These are phyloP conservation scores for Micrastur ruficollis DNA, from an alignment of 2,797 vertebrate genomes.

Conservation along the genomic window DNA sequence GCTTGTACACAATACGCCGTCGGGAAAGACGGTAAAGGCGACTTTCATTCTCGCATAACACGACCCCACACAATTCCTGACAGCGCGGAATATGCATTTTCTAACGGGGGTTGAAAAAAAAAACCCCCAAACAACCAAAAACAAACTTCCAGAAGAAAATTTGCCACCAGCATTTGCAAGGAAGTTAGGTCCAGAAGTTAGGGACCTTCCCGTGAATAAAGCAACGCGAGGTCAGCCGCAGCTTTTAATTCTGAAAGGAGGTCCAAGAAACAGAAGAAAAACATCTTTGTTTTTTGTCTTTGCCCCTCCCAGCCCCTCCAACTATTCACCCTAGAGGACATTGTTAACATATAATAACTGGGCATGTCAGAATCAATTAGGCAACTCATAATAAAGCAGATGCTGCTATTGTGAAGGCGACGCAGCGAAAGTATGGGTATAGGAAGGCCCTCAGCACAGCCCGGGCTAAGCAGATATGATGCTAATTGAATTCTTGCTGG, in stretches of 20 bases:
- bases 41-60: accelerated
- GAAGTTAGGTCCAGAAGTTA: background rate
- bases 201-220: background rate
- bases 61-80: accelerated
- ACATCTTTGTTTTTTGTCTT: background rate
- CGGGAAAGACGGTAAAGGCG: background rate
- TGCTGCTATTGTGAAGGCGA: slow-evolving; percentile 67
- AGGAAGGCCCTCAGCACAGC: slow-evolving; percentile 45
- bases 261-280: background rate
- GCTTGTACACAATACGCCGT: background rate
- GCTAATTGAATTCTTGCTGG: slow-evolving; percentile 85
- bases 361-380: slow-evolving; percentile 85
- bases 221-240: background rate
- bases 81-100: accelerated
- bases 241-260: background rate
- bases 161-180: background rate
- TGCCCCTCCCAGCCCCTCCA: background rate
- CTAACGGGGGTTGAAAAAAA: background rate
- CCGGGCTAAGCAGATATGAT: slow-evolving; percentile 66
- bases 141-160: background rate
- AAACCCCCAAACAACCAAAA: background rate
- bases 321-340: slow-evolving; percentile 65
- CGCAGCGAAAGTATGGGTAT: slow-evolving; percentile 3
- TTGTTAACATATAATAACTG: slow-evolving; percentile 78
- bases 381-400: slow-evolving; percentile 82